Conservation (phyloP, 2,113 vertebrate genomes). For the Onychorhynchus coronatus region DNA sequence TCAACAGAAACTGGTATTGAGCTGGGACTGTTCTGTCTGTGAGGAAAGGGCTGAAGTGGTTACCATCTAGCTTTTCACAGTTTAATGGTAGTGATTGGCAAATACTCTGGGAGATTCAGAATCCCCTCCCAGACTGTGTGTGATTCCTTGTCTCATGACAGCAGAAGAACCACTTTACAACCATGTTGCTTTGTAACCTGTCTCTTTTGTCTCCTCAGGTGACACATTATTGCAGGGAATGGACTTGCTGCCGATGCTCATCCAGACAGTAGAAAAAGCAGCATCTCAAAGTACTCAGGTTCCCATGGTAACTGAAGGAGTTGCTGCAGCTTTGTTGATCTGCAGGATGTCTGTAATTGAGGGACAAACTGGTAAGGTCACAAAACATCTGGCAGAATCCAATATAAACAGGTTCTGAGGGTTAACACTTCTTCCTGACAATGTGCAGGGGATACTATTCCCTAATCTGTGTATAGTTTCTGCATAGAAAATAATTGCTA, state of each 20-base stretch:
- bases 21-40: neutral
- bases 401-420: neutral
- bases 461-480: neutral
- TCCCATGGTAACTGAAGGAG: slow-evolving; percentile 84
- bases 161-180: neutral
- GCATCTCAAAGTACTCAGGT: slow-evolving; percentile 89
- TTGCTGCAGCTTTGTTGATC: slow-evolving; percentile 88
- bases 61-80: neutral
- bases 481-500: neutral
- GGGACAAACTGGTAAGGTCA: slow-evolving; percentile 81
- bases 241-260: slow-evolving; percentile 84
- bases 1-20: neutral
- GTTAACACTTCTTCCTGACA: neutral
- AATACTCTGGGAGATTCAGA: neutral
- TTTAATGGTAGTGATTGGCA: neutral
- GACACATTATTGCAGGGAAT: slow-evolving; percentile 85
- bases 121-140: neutral
- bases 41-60: neutral
- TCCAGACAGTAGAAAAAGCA: slow-evolving; percentile 92
- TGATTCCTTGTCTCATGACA: neutral
- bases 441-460: neutral
- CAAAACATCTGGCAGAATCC: neutral
- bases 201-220: slow-evolving; percentile 71
- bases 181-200: neutral
- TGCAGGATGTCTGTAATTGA: slow-evolving; percentile 86